Conservation (phyloP, 2,113 vertebrate species). For the Hippocampus mohnikei region DNA sequence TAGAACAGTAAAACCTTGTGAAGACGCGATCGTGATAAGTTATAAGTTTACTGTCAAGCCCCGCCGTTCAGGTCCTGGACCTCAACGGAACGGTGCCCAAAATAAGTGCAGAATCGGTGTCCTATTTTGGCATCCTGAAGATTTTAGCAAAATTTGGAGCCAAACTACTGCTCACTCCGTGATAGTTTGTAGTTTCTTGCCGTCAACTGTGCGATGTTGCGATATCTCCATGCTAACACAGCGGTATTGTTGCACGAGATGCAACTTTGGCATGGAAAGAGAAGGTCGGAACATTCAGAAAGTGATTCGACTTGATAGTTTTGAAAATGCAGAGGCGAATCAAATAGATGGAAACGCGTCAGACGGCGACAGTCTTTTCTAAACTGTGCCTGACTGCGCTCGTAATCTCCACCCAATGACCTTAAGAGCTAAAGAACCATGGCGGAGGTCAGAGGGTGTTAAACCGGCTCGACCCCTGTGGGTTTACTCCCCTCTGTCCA, state of each 20-base stretch:
- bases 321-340: neutral
- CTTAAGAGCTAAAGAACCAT: constrained; percentile 37
- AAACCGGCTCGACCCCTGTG: constrained; percentile 33
- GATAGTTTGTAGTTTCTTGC: neutral
- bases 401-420: constrained; percentile 45
- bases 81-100: neutral
- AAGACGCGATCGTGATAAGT: neutral
- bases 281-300: no score
- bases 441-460: constrained; percentile 44
- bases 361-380: neutral
- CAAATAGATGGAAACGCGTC: neutral
- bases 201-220: neutral
- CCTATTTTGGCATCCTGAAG: neutral
- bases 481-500: constrained; percentile 48
- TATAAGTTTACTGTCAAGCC: neutral
- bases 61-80: neutral
- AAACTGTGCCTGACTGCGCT: constrained; percentile 21
- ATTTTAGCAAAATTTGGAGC: neutral
- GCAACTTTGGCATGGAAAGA: no score
- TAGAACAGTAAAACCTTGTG: neutral
- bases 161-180: neutral
- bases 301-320: neutral
- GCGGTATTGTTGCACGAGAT: no score
- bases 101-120: neutral
- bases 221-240: no score